Evolutionary conservation across 2,797 vertebrate species (phyloP), one percentile per base, ranked within the genome.

Genomic region (Antennarius maculatus): DNA sequence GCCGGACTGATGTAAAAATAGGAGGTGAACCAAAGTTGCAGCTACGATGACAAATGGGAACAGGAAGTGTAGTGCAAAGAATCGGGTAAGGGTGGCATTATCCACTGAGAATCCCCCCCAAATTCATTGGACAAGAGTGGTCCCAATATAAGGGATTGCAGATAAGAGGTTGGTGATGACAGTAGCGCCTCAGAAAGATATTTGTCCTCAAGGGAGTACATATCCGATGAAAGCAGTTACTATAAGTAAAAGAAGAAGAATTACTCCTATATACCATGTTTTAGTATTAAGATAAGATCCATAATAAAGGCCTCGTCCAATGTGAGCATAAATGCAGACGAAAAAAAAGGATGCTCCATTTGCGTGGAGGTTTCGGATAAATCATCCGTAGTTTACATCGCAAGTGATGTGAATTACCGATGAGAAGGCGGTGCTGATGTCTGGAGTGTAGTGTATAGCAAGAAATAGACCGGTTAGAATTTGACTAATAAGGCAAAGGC

Each of bases 321-420:
- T n/a, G 0, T 91, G 89, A 0, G 82, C 0, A 0, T 88, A 91
- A 0, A 92, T 50, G 0, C 87, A 94, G 0, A 89, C 85, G 0
- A 92, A 92, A 0, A 92, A 91, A 14, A 92, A 59, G 0, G 91
- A 90, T 0, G 90, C 79, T 0, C 87, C 79, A 0, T 92, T 93
- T 0, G 82, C 81, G 0, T 84, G 77, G 0, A 87, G 1, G 0
- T 86, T 92, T 0, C 72, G 63, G 0, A n/a, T n/a, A n/a, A n/a
- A n/a, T n/a, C n/a, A n/a, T n/a, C n/a, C n/a, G n/a, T n/a, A n/a
- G n/a, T n/a, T n/a, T n/a, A n/a, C n/a, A n/a, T n/a, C n/a, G n/a
- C n/a, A 60, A 3, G 75, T 90, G 0, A 89, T 91, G 0, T 86
- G 85, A 0, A 52, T 51, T 0, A 91, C 63, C 0, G 85, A 83